Evolutionary conservation across 2,113 vertebrate species (phyloP).

Genomic region (Accipiter virgatus): DNA sequence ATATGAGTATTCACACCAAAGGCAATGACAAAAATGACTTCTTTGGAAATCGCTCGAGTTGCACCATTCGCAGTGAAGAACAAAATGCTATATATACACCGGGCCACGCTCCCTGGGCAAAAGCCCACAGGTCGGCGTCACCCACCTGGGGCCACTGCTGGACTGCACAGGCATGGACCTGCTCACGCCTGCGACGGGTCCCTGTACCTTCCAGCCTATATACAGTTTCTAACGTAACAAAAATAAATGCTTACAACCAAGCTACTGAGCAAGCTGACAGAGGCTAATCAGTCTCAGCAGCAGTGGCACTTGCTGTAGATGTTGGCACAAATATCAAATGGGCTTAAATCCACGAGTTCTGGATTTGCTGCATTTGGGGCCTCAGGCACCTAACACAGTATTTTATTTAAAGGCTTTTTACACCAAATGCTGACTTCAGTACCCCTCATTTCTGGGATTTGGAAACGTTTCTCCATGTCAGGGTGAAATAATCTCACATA

Average conservation of each 20-base stretch:
- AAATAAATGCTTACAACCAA: neutral
- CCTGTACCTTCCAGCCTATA: neutral
- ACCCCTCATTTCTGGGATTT: neutral
- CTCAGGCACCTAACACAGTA: neutral
- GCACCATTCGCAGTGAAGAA: neutral
- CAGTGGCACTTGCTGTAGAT: accelerated
- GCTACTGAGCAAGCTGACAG: neutral
- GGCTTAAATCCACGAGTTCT: neutral
- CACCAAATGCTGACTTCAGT: neutral
- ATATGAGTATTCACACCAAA: neutral
- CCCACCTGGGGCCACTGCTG: no score
- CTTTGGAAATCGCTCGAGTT: neutral
- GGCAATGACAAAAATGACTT: neutral
- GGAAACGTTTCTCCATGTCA: neutral
- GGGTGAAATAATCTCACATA: neutral
- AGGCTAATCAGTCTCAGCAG: neutral
- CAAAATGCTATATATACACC: neutral
- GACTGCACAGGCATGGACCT: accelerated
- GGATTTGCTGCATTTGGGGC: neutral
- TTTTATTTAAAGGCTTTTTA: neutral
- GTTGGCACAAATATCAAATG: neutral
- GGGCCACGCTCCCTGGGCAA: accelerated
- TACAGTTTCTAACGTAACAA: neutral
- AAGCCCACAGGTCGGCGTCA: neutral
- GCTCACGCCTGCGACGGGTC: accelerated